Base-by-base conservation (phyloP, 2,888 invertebrate genomes). In the Drosophila subsilvestris region DNA sequence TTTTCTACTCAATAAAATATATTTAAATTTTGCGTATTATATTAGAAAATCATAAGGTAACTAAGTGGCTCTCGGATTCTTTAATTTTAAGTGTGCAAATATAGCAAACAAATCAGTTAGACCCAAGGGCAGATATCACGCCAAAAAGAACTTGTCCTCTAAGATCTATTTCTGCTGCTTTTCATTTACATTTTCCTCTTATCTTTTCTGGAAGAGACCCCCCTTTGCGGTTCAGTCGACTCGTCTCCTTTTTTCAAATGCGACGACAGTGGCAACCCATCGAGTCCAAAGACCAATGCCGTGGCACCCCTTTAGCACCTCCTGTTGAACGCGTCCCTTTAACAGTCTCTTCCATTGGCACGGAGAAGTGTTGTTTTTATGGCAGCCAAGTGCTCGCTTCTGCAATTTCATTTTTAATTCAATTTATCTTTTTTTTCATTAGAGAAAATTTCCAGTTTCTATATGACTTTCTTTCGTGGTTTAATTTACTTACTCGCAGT, bases 341-440 rank as follows among this genome's bases (percentile, higher is more conserved):
- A 32, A 20, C n/a, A 47, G 17, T 62, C 43, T 10, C 48, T 20
- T n/a, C 51, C 45, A 25, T 14, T 12, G 20, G 14, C 68, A 72
- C 37, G 14, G 2, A 37, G 37, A 37, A 73, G 81, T 76, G 79
- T 80, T 84, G 81, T 70, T 72, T 84, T 78, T 75, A 80, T 81
- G 55, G 63, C 65, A 50, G 61, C 49, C 51, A 63, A 60, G 56
- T 63, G 47, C 29, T 61, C 37, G 18, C 65, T 68, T 45, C 54
- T 58, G 63, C 56, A 73, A 74, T 59, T 66, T 73, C 44, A 54
- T 42, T 55, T 32, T 53, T 56, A 65, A 63, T 72, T 63, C 56
- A 54, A 72, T 69, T 68, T 67, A 55, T 54, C 27, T 9, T 37
- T 68, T 56, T 80, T 76, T 83, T 83, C 67, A 86, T 81, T 86